Evolutionary conservation across 2,113 vertebrate genomes (phyloP).

Genomic region (Pristiophorus japonicus): DNA sequence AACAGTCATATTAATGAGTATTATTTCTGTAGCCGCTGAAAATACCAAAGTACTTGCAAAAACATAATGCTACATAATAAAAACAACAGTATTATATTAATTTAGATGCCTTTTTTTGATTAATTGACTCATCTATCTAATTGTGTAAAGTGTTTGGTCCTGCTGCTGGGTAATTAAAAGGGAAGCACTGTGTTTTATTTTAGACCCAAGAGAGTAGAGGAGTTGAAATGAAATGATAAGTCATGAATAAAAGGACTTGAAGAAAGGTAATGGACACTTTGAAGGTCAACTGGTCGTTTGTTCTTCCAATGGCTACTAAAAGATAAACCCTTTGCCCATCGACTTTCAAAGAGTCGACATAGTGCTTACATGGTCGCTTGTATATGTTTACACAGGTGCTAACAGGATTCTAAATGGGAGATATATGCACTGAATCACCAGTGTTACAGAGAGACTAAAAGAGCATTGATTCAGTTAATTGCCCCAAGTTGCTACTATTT

Average conservation of each 20-base stretch:
- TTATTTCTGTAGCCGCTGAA: not conserved
- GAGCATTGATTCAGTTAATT: slow-evolving; percentile 7
- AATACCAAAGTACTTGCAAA: not conserved
- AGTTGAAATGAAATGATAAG: slow-evolving; percentile 26
- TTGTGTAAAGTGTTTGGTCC: slow-evolving; percentile 18
- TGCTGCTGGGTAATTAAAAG: slow-evolving; percentile 30
- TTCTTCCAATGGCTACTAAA: not conserved
- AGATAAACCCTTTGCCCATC: not conserved
- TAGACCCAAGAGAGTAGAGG: not conserved
- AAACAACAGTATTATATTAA: not conserved
- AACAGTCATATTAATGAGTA: not conserved
- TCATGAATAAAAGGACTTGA: slow-evolving; percentile 4
- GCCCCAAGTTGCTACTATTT: not conserved
- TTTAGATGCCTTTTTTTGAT: slow-evolving; percentile 14
- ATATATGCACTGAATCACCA: not conserved
- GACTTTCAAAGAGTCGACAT: not conserved
- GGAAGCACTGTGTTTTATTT: slow-evolving; percentile 11
- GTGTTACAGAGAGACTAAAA: not conserved
- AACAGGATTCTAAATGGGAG: slow-evolving; percentile 8
- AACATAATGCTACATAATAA: slow-evolving; percentile 1
- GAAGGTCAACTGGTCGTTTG: slow-evolving; percentile 24
- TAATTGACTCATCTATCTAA: slow-evolving; percentile 26
- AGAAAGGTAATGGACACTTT: slow-evolving; percentile 10
- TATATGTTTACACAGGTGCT: slow-evolving; percentile 16
- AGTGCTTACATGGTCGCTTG: not conserved